Base-by-base conservation (phyloP, 2,888 invertebrate genomes). In the Mechanitis mazaeus region DNA sequence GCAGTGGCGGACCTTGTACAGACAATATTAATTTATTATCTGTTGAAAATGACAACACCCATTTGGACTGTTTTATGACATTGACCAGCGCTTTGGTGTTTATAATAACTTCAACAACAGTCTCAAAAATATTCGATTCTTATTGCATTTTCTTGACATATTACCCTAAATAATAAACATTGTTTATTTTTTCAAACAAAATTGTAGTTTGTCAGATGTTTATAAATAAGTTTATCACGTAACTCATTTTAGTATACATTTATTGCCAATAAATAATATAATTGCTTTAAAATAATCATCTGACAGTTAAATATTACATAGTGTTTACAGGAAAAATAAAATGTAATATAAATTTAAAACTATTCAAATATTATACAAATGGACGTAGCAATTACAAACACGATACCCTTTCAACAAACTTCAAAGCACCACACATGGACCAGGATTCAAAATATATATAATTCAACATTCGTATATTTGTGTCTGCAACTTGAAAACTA, bases 381-480 rank as follows among this genome's bases (percentile, higher is more conserved):
- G 86, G 85, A 86, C 86, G 85, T 81, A 77, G 79, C 71, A 75
- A 75, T 80, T 80, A 78, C 74, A 79, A 75, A 73, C 68, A 70
- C 67, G 63, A 64, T 65, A 70, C 65, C 68, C 71, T 71, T 69
- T 70, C 68, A 58, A 64, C 61, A 45, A 57, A 58, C 59, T 63
- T 56, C 58, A 59, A 57, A 58, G 68, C 65, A 60, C 63, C 59
- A 35, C 54, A 61, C 61, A 63, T 64, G 66, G 64, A 64, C 62
- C 62, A 4, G n/a, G 7, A 31, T 20, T 45, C n/a, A 55, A 28
- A 45, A 20, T 20, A 20, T 20, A 20, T 20, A 20, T 20, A 20
- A 20, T 20, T 20, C 20, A 20, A 20, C 20, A 20, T 20, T 20
- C 20, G 20, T 20, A 20, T 20, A 20, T 20, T 20, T 20, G 20